Percentiles rank a stretch among this genome's conserved stretches.
Evolutionary conservation across 1,140 invertebrate genomes (phyloP).

Genomic region (Coboldia fuscipes): DNA sequence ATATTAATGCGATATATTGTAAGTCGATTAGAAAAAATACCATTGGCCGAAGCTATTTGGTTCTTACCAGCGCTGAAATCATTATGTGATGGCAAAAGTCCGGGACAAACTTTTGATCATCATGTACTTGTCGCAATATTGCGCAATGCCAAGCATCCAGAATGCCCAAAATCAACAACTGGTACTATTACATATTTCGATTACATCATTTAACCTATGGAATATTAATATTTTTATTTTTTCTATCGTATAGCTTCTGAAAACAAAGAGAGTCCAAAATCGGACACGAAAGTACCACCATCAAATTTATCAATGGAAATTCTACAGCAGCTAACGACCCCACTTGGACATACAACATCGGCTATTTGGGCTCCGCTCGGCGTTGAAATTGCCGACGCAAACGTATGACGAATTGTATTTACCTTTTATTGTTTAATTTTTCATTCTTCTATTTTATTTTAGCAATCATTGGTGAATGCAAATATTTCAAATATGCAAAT

Average conservation of each 20-base stretch:
- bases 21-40: slow-evolving; percentile 12
- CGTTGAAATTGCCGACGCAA: slow-evolving; percentile 15
- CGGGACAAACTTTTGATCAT: slow-evolving; percentile 10
- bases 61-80: slow-evolving; percentile 15
- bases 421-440: slow-evolving; percentile 1
- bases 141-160: slow-evolving; percentile 14
- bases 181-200: neutral
- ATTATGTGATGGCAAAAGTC: slow-evolving; percentile 13
- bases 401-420: slow-evolving; percentile 5
- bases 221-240: slow-evolving; percentile 5
- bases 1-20: slow-evolving; percentile 18
- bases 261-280: slow-evolving; percentile 31
- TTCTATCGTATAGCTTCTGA: slow-evolving; percentile 8
- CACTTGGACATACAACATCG: slow-evolving; percentile 23
- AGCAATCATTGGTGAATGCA: slow-evolving; percentile 31
- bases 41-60: slow-evolving; percentile 17
- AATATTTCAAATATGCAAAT: slow-evolving; percentile 30
- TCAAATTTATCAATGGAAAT: slow-evolving; percentile 39
- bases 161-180: slow-evolving; percentile 12
- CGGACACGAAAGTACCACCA: slow-evolving; percentile 30
- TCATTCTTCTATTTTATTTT: slow-evolving; percentile 6
- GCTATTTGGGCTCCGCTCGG: slow-evolving; percentile 16
- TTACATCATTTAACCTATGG: neutral
- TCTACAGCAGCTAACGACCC: slow-evolving; percentile 39
- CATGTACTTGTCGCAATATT: slow-evolving; percentile 12